Evolutionary conservation across 2,888 invertebrate genomes (phyloP), one percentile per base, ranked within the genome.

Genomic region (Platypus cylindrus): DNA sequence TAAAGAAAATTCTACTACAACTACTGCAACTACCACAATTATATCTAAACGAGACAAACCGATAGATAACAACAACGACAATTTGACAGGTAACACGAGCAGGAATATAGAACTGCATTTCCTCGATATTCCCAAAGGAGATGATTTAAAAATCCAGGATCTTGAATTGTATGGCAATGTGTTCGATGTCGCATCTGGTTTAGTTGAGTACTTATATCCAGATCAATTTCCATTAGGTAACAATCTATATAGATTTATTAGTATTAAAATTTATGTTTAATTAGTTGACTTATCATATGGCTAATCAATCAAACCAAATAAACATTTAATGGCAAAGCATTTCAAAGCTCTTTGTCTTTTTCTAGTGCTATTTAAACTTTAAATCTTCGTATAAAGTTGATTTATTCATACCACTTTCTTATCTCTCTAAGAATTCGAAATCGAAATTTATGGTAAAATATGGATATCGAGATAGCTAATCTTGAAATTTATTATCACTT

Each of bases 181-280:
- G 45, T 78, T 78, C 55, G 65, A 67, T 48, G 72, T 73, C 54
- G 67, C 78, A 53, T 69, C 76, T 8, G 57, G 63, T 39, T 68
- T 78, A 54, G 68, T 78, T 53, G 67, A 67, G 45, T 58, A 71
- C 52, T 66, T 78, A 51, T 72, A 76, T 56, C 75, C 77, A 3
- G 66, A 70, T 50, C 70, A 73, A 46, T 71, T 76, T 59, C 75
- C 78, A 40, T 57, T 68, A 36, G 77, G 78, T 78, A 60, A 71
- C 65, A 59, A 26, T 15, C 9, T 7, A 12, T 27, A 8, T 16
- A 27, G 13, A 27, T 27, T 27, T 27, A 27, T 9, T 27, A 27
- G 27, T 27, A 5, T n/a, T n/a, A n/a, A n/a, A n/a, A n/a, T n/a
- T n/a, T n/a, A n/a, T n/a, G n/a, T n/a, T n/a, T n/a, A n/a, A n/a